A percentile compares a stretch with the other conserved stretches of the same genome.
phyloP scores from a whole-genome alignment of 92 coral and sea anemone species.

The Actinostola sp. region DNA sequence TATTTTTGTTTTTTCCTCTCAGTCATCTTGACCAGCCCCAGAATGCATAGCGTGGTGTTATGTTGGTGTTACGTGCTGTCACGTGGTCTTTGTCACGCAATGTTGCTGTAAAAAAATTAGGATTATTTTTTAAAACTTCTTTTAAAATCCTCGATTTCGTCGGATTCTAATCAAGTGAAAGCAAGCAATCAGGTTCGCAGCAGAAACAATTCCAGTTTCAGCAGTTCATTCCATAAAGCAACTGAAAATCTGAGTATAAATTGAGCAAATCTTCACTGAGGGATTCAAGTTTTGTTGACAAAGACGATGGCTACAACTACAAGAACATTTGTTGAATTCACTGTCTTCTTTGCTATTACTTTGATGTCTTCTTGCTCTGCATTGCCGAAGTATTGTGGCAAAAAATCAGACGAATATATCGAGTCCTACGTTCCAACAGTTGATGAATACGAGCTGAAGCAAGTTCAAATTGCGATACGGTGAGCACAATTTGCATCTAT shows the following conservation, averaged over 20 bases:
- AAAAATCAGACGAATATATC: neutral
- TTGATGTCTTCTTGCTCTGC: constrained; percentile 12
- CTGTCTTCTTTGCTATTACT: neutral
- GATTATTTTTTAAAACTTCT: neutral
- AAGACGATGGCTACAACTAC: neutral
- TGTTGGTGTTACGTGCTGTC: neutral
- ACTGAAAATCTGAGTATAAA: too few species aligned
- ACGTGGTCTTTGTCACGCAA: neutral
- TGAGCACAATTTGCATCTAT: constrained; percentile 9
- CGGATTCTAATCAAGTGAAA: neutral
- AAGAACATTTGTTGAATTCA: neutral
- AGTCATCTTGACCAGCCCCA: too few species aligned
- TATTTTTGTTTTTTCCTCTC: neutral
- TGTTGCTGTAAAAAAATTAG: neutral
- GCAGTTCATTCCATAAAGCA: too few species aligned
- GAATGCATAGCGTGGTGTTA: neutral
- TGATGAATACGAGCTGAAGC: constrained; percentile 62
- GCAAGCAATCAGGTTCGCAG: too few species aligned
- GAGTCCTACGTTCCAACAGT: constrained; percentile 32
- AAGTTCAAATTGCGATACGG: constrained; percentile 73
- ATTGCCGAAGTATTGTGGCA: constrained; percentile 78
- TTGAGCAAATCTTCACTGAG: neutral
- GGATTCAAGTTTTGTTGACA: neutral
- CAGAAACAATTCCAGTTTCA: too few species aligned
- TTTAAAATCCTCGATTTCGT: neutral